Evolutionary conservation across 2,888 invertebrate species (phyloP).

Genomic region (Aleiodes leptofemur): DNA sequence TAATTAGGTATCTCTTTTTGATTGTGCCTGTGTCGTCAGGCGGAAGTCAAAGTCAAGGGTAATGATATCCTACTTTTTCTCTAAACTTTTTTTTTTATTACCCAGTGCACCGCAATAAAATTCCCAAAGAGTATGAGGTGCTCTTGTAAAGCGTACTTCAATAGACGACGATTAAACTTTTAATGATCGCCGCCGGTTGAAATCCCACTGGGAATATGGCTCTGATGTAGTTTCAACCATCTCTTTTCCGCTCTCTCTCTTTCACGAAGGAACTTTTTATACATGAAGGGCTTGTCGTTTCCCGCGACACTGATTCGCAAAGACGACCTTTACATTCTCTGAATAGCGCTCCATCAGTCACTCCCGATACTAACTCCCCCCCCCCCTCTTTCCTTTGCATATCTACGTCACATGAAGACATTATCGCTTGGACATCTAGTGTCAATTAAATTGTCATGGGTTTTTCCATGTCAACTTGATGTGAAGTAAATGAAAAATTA

Average conservation of each 20-base stretch:
- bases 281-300: conserved; percentile 8
- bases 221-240: conserved; percentile 50
- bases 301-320: conserved; percentile 32
- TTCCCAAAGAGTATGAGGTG: conserved; percentile 66
- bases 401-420: neutral
- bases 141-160: conserved; percentile 62
- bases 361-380: too few relatives aligned
- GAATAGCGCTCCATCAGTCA: neutral
- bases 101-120: conserved; percentile 59
- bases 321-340: conserved; percentile 25
- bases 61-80: conserved; percentile 1
- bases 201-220: conserved; percentile 65
- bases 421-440: conserved; percentile 6
- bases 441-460: conserved; percentile 53
- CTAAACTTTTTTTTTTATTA: conserved; percentile 4
- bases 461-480: conserved; percentile 14
- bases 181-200: conserved; percentile 69
- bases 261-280: neutral
- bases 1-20: neutral
- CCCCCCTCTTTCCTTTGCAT: conserved; percentile 23
- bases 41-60: neutral
- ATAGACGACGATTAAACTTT: conserved; percentile 71
- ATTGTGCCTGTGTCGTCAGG: conserved; percentile 12
- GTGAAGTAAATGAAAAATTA: neutral
- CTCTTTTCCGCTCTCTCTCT: conserved; percentile 19